Percentiles rank a stretch among this genome's conserved stretches.
Conservation (phyloP, 2,113 vertebrate genomes). For the Puntigrus tetrazona region DNA sequence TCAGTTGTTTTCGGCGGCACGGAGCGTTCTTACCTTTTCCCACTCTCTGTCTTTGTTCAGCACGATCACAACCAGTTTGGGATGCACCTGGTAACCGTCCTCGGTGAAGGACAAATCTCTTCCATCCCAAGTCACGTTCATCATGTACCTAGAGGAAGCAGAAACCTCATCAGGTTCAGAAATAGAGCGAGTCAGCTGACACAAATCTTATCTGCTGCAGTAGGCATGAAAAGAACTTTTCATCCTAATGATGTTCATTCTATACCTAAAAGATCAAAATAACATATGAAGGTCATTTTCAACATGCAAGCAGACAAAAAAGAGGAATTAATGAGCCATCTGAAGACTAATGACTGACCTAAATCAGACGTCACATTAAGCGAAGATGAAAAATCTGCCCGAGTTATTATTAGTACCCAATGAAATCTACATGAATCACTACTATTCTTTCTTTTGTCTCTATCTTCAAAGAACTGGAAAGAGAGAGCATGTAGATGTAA, state of each 20-base stretch:
- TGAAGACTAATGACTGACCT: conserved; percentile 55
- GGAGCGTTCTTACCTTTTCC: conserved; percentile 88
- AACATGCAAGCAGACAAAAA: conserved; percentile 43
- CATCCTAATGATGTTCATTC: conserved; percentile 26
- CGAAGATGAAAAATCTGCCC: conserved; percentile 15
- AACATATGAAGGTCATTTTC: conserved; percentile 52
- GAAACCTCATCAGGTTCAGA: conserved; percentile 44
- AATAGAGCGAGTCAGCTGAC: conserved; percentile 39
- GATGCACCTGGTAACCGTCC: conserved; percentile 93
- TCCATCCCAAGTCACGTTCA: conserved; percentile 97
- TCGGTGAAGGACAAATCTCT: conserved; percentile 97
- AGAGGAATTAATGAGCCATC: conserved; percentile 64
- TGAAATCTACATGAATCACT: conserved; percentile 50
- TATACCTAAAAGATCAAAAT: conserved; percentile 50
- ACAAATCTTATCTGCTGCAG: conserved; percentile 17
- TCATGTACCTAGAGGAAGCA: conserved; percentile 88
- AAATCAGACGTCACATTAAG: conserved; percentile 39
- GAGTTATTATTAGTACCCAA: conserved; percentile 18
- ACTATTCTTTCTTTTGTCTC: conserved; percentile 34
- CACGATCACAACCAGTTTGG: conserved; percentile 93
- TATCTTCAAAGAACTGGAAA: not conserved
- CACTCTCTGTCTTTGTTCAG: conserved; percentile 93
- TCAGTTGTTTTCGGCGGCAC: not conserved
- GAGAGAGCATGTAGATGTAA: not conserved
- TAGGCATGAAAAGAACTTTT: not conserved